Evolutionary conservation across 2,113 vertebrate species (phyloP).

Genomic region (Peromyscus maniculatus): DNA sequence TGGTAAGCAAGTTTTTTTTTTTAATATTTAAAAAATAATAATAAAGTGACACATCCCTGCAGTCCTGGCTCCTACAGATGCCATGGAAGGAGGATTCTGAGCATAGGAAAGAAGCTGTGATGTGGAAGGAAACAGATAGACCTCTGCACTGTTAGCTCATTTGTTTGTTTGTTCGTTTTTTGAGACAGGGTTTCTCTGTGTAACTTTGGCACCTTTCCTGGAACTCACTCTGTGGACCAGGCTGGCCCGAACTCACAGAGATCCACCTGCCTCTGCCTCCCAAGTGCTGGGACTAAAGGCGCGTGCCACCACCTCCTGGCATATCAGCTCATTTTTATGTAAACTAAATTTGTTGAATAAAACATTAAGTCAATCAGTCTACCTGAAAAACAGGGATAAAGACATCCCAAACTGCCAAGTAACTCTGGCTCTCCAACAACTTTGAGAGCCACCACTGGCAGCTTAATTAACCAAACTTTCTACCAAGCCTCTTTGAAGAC

Average conservation of each 20-base stretch:
- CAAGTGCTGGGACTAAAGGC: too few species aligned
- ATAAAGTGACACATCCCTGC: neutral
- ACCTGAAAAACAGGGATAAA: neutral
- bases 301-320: neutral
- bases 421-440: neutral
- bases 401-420: conserved; percentile 31
- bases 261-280: too few species aligned
- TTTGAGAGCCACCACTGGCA: neutral
- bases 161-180: neutral
- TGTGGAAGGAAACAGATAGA: neutral
- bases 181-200: too few species aligned
- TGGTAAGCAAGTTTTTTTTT: neutral
- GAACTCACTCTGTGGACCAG: too few species aligned
- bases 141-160: neutral
- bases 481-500: neutral
- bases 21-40: too few species aligned
- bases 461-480: neutral
- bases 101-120: neutral
- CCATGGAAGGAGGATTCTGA: neutral
- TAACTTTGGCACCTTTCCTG: too few species aligned
- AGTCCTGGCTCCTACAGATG: neutral
- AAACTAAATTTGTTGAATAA: conserved; percentile 36
- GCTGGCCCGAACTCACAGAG: too few species aligned
- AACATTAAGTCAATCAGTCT: neutral
- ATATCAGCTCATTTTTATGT: neutral